Evolutionary conservation across 2,797 vertebrate species (phyloP), one percentile per base, ranked within the genome.

Genomic region (Picus viridis): DNA sequence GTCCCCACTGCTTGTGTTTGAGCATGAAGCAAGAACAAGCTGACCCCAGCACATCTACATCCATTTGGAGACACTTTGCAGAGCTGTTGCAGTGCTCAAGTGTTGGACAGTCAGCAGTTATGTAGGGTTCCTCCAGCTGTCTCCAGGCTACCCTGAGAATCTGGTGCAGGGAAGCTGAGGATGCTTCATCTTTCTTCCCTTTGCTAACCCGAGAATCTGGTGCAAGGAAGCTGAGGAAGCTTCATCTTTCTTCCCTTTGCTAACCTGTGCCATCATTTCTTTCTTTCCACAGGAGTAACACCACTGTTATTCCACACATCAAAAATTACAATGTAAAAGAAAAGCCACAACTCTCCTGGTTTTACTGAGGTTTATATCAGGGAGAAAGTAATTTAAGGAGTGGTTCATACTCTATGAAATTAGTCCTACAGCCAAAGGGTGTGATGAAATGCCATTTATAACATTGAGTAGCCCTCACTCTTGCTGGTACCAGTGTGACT

Each of bases 251-350:
- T 43, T 36, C 43, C 7, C 29, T 62, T 24, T 1, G 1, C 20
- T 58, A 54, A n/a, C 27, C 32, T 22, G 8, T 0, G 0, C 29
- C 1, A 0, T 17, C 2, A 0, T 27, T 63, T 53, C 49, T 47
- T 0, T 1, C 47, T 74, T 67, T 47, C 59, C 49, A 74, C 29
- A 20, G 22, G 13, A 5, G 12, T 67, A 56, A 82, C 90, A 34
- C 13, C 13, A n/a, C 56, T 62, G 27, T 29, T 32, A 43, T 75
- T 79, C 22, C 29, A 16, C 5, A 43, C 32, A 49, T 41, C 10
- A 63, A 41, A 78, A 70, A 20, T 43, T 41, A 68, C 47, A 53
- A 53, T 36, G 29, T 26, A 84, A 70, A 54, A 57, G 3, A 41
- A 61, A 80, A 53, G 8, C 49, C 81, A 51, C 0, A 1, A 30